Conservation (phyloP, 2,797 vertebrate genomes). For the Phrynocephalus vlangalii region DNA sequence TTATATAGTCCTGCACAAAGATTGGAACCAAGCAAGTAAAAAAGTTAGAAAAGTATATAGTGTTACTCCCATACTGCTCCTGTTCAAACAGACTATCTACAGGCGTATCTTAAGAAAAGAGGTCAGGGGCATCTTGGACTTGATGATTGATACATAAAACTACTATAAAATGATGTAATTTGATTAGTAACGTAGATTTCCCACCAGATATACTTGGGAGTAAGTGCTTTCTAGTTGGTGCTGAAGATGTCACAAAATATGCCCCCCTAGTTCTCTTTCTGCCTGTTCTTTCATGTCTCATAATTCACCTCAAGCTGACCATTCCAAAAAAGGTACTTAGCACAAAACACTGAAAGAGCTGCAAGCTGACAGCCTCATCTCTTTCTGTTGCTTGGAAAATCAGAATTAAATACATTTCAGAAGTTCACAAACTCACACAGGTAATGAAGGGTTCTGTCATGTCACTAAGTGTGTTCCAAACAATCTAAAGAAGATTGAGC, state of each 20-base stretch:
- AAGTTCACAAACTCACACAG: neutral
- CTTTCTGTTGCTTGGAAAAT: neutral
- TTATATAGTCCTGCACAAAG: too few species aligned
- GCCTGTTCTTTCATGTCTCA: neutral
- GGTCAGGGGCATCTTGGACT: neutral
- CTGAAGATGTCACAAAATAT: neutral
- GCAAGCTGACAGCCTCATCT: neutral
- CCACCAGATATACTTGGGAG: neutral
- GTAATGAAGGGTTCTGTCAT: neutral
- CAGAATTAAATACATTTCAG: neutral
- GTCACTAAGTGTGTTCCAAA: neutral
- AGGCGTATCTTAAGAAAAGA: neutral
- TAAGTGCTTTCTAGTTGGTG: too few species aligned
- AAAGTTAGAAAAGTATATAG: too few species aligned
- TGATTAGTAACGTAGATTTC: too few species aligned
- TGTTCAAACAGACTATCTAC: neutral
- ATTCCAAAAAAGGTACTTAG: neutral
- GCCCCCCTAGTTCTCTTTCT: neutral
- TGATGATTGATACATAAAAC: neutral
- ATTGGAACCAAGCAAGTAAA: too few species aligned
- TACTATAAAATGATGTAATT: neutral
- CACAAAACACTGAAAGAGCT: neutral
- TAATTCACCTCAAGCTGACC: neutral
- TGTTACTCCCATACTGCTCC: neutral
- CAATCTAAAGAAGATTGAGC: neutral